Percentiles rank a stretch among this genome's conserved stretches.
phyloP scores from a whole-genome alignment of 2,797 vertebrate genomes.

The Epinephelus awoara region DNA sequence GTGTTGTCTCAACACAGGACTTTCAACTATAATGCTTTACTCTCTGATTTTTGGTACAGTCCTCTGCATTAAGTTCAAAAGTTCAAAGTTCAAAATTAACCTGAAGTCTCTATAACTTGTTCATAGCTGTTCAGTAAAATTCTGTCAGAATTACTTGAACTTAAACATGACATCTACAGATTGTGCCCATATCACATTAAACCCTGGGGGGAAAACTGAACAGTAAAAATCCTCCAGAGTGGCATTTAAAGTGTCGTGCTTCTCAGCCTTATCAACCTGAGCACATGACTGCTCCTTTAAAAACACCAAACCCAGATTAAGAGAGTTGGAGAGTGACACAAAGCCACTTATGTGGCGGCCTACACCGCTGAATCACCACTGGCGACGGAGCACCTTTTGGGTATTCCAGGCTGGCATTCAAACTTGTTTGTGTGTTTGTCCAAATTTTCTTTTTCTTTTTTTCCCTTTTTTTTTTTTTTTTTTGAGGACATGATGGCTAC shows the following conservation, averaged over 20 bases:
- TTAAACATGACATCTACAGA: background rate
- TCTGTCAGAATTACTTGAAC: background rate
- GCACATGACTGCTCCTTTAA: slow-evolving; percentile 57
- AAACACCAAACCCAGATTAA: slow-evolving; percentile 74
- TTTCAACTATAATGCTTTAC: background rate
- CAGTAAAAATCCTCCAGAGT: background rate
- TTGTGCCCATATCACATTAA: slow-evolving; percentile 7
- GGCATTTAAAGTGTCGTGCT: slow-evolving; percentile 7
- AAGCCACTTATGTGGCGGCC: slow-evolving; percentile 70
- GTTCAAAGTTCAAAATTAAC: background rate
- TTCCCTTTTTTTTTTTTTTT: background rate
- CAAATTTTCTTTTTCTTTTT: slow-evolving; percentile 4
- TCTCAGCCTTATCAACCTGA: slow-evolving; percentile 60
- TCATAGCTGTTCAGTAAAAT: background rate
- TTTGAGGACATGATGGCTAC: background rate
- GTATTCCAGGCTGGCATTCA: slow-evolving; percentile 3
- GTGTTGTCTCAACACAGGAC: background rate
- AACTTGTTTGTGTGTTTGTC: slow-evolving; percentile 51
- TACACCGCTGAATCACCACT: slow-evolving; percentile 63
- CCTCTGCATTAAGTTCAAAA: too few species aligned
- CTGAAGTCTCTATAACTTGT: background rate
- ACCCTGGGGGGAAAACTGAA: background rate
- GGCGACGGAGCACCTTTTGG: slow-evolving; percentile 23
- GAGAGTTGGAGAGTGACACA: slow-evolving; percentile 69
- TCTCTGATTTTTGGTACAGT: background rate